These are phyloP conservation scores for Leptogaster cylindrica DNA, from an alignment of 2,888 invertebrate genomes.

Conservation along the genomic window DNA sequence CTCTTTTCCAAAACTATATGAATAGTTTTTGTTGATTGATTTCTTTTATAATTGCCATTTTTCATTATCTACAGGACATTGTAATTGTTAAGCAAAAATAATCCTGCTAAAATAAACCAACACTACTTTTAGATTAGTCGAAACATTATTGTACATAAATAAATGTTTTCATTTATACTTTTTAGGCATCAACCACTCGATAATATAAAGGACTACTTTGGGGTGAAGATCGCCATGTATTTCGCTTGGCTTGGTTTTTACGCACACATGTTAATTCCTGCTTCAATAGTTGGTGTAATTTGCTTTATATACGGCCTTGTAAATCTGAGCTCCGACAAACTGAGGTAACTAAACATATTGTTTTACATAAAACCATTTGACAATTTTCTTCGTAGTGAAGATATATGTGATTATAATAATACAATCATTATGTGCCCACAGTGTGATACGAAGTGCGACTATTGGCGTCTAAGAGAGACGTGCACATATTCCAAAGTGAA, in stretches of 20 bases:
- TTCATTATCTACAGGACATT: no score
- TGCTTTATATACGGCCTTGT: slow-evolving; percentile 69
- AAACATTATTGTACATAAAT: no score
- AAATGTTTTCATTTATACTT: no score
- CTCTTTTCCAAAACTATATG: no score
- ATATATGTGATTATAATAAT: slow-evolving; percentile 66
- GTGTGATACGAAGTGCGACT: slow-evolving; percentile 78
- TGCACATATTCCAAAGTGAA: slow-evolving; percentile 76
- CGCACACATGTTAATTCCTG: slow-evolving; percentile 80
- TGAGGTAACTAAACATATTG: slow-evolving; percentile 53
- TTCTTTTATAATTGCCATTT: no score
- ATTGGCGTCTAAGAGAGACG: slow-evolving; percentile 73
- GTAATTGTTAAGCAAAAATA: no score
- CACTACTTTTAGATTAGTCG: no score
- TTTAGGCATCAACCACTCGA: slow-evolving; percentile 73
- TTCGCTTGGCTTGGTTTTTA: slow-evolving; percentile 88
- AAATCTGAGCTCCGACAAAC: slow-evolving; percentile 63
- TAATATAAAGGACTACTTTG: slow-evolving; percentile 78
- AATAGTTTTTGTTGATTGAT: no score
- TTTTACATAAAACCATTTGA: background rate
- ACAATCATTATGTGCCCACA: slow-evolving; percentile 80
- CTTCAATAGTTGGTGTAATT: slow-evolving; percentile 71
- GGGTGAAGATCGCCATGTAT: slow-evolving; percentile 78
- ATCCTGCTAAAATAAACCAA: no score
- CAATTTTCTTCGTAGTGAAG: slow-evolving; percentile 58